phyloP scores from a whole-genome alignment of 2,888 invertebrate genomes.

The Drosophila melanosoma region DNA sequence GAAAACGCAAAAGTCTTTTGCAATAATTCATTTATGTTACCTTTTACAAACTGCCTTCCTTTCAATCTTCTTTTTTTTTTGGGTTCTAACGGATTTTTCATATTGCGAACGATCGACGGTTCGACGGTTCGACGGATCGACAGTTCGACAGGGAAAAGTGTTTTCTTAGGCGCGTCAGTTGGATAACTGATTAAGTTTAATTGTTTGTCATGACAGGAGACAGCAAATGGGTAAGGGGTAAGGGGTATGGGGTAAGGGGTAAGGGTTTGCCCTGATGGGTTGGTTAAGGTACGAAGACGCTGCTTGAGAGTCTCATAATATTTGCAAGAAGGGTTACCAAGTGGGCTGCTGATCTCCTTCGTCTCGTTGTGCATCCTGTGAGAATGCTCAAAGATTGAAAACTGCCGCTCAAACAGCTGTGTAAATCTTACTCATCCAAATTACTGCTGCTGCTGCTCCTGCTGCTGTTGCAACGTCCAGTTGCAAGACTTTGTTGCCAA shows the following conservation, averaged over 20 bases:
- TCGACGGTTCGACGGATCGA: constrained; percentile 39
- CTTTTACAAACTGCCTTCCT: constrained; percentile 17
- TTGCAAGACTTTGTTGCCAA: constrained; percentile 1
- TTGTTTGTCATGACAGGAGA: constrained; percentile 54
- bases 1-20: constrained; percentile 57
- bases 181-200: constrained; percentile 66
- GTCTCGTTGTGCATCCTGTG: constrained; percentile 24
- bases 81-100: constrained; percentile 50
- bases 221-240: constrained; percentile 8
- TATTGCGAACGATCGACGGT: constrained; percentile 35
- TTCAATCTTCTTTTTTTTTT: constrained; percentile 14
- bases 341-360: constrained; percentile 10
- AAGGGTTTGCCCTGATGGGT: constrained; percentile 1
- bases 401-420: constrained; percentile 27
- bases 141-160: constrained; percentile 55
- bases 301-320: constrained; percentile 58
- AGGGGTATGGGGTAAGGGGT: background rate
- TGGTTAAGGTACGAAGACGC: background rate
- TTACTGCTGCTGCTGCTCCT: background rate
- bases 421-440: constrained; percentile 11
- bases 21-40: constrained; percentile 51
- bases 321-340: constrained; percentile 51
- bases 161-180: constrained; percentile 58
- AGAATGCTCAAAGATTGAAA: constrained; percentile 19
- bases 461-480: constrained; percentile 10